A percentile compares a stretch with the other conserved stretches of the same genome.
These are phyloP conservation scores for Drosophila atripex DNA, from an alignment of 2,888 invertebrate species.

Conservation along the genomic window DNA sequence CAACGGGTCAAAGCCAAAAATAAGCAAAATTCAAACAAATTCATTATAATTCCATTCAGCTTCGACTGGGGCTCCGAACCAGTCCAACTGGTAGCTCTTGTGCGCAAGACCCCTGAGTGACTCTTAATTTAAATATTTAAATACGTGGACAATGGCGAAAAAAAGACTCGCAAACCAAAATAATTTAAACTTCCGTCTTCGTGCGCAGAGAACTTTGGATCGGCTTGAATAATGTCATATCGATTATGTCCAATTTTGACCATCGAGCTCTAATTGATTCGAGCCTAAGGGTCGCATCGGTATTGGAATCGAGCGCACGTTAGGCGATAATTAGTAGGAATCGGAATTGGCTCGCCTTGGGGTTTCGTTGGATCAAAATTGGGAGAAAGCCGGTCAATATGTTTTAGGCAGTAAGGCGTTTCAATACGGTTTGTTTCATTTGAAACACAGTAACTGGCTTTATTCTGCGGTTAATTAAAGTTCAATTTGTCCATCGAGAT, in stretches of 20 bases:
- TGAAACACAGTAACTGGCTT: neutral
- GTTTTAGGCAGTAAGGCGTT: constrained; percentile 3
- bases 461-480: neutral
- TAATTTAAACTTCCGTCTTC: constrained; percentile 56
- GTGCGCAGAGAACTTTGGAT: constrained; percentile 15
- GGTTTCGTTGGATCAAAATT: constrained; percentile 21
- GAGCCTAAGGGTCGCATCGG: constrained; percentile 16
- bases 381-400: constrained; percentile 30
- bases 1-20: constrained; percentile 59
- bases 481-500: neutral
- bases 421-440: constrained; percentile 6
- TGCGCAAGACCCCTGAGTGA: constrained; percentile 34
- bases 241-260: constrained; percentile 43
- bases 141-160: constrained; percentile 1
- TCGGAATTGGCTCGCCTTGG: constrained; percentile 20
- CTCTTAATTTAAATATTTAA: constrained; percentile 50
- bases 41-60: constrained; percentile 48
- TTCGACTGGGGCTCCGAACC: constrained; percentile 36
- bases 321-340: constrained; percentile 32
- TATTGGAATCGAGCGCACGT: constrained; percentile 28
- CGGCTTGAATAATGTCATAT: constrained; percentile 44
- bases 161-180: constrained; percentile 26
- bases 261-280: constrained; percentile 28
- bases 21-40: constrained; percentile 48
- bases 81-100: constrained; percentile 42